Base-by-base conservation (phyloP, 1,140 invertebrate species). In the Papilio polyxenes region DNA sequence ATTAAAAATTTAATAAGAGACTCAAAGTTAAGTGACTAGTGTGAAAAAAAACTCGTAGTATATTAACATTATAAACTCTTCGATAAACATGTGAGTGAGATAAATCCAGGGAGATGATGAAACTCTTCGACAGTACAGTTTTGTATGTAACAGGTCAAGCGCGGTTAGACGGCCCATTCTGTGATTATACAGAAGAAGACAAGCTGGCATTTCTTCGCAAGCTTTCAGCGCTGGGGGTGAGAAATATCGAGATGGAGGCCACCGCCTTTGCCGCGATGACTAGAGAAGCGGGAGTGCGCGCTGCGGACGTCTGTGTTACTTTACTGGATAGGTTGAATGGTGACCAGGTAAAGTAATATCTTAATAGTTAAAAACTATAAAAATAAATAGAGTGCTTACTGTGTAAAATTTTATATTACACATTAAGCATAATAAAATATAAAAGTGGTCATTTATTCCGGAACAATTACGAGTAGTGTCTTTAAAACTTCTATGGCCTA, bases 201-300 rank as follows among this genome's bases (percentile, higher is more conserved):
- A 99, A 99, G 92, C 95, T 98, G 94, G 95, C 95, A 0, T 99
- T 98, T 87, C 91, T 99, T 3, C 93, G 95, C 0, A 95, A 95
- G 49, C 89, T 99, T 37, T 94, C 96, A 15, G 92, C 96, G 0
- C 89, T 96, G 37, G 98, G 98, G 0, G 97, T 99, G 0, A 95
- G 96, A 1, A 99, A 99, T 90, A 99, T 99, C 83, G 99, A 99
- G 94, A 99, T 99, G 99, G 99, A 99, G 94, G 97, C 97, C 1
- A 95, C 98, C 0, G 97, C 97, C 53, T 99, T 99, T 88, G 97
- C 98, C 0, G 98, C 98, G 0, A 94, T 99, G 11, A 98, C 98
- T 2, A 96, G 97, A 83, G 96, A 97, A 85, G 98, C 98, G 11
- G 98, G 97, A 0, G 96, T 99, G 20, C 96, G 97, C 95, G 97